phyloP scores from a whole-genome alignment of 2,797 vertebrate genomes.

The Picus viridis region DNA sequence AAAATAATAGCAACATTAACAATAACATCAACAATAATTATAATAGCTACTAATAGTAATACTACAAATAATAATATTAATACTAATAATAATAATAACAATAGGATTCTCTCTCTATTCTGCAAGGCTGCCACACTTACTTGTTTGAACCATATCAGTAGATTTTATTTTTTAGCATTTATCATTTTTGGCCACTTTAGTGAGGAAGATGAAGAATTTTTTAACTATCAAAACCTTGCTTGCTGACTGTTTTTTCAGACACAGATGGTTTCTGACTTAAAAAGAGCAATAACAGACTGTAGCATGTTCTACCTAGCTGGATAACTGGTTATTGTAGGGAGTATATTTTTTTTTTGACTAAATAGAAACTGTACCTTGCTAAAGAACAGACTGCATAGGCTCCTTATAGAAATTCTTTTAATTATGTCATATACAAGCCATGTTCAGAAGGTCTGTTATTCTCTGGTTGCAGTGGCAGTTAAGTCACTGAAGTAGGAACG shows the following conservation, averaged over 20 bases:
- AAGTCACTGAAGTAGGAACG: slow-evolving; percentile 10
- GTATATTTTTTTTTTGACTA: neutral
- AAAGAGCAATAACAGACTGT: neutral
- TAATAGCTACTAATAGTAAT: neutral
- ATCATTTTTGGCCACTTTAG: neutral
- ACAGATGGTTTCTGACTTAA: neutral
- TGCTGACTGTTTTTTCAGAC: neutral
- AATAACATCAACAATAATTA: neutral
- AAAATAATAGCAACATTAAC: no score
- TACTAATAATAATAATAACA: neutral
- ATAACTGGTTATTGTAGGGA: neutral
- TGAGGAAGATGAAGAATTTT: neutral
- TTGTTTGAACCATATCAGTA: neutral
- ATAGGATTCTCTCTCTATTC: neutral
- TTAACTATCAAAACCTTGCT: neutral
- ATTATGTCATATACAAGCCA: neutral
- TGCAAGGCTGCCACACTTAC: neutral
- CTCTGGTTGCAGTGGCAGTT: neutral
- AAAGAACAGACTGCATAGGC: neutral
- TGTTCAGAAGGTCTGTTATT: slow-evolving; percentile 10
- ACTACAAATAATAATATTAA: no score
- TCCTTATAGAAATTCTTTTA: neutral
- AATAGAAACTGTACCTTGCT: neutral
- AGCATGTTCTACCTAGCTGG: neutral
- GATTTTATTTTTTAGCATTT: neutral